Base-by-base conservation (phyloP, 1,140 invertebrate species). In the Euwallacea fornicatus region DNA sequence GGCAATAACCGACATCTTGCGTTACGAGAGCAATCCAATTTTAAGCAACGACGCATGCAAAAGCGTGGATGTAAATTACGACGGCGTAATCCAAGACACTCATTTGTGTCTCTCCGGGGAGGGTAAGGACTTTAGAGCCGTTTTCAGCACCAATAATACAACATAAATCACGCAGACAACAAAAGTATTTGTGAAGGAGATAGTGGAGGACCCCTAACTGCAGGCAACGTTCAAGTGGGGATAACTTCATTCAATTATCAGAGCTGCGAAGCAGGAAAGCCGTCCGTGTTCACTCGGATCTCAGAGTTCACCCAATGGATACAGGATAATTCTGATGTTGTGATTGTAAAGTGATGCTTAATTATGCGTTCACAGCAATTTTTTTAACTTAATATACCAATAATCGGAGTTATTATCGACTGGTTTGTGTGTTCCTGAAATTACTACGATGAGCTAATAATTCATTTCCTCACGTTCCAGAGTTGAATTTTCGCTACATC, bases 161-260 rank as follows among this genome's bases (percentile, higher is more conserved):
- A 2, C 21, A 33, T 33, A 33, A 33, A 33, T 33, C 21, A 4
- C 43, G 11, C 10, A 56, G 62, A 60, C 10, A 69, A 60, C n/a
- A 62, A 54, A 77, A 92, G 94, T 77, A 88, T 91, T 7, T 95
- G 93, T 76, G 89, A 91, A 80, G 92, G 92, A n/a, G 93, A 94
- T 80, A 93, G 91, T 56, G 92, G 92, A 6, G 93, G 93, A 41
- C 92, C 93, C 0, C 76, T 95, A 6, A 92, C 93, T 88, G 77
- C 82, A 9, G 83, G 83, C 21, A 79, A 82, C 7, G 78, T 80
- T 7, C 80, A 86, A 55, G 86, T 92, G 60, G 92, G 92, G 2
- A 83, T 93, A 0, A 90, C 92, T 0, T 92, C 90, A n/a, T 93
- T 88, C 73, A 91, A 91, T 0, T 86, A 84, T 50, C 83, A 84